Evolutionary conservation across 2,113 vertebrate genomes (phyloP).

Genomic region (Delphinapterus leucas): DNA sequence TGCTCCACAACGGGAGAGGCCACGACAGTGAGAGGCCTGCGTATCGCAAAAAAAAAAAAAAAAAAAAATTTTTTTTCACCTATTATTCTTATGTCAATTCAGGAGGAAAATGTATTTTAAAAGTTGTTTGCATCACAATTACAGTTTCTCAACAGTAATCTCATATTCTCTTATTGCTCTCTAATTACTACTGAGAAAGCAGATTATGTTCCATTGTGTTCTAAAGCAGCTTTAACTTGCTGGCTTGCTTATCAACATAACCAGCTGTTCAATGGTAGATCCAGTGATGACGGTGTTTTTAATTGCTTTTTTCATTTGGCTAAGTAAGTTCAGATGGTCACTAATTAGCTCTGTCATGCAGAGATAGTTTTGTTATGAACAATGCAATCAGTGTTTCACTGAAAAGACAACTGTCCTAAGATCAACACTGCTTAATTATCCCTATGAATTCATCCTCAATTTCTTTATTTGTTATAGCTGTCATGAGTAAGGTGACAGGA

Average conservation of each 20-base stretch:
- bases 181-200: slow-evolving; percentile 87
- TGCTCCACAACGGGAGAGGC: too few species aligned
- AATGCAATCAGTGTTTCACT: slow-evolving; percentile 87
- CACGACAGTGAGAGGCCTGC: too few species aligned
- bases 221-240: slow-evolving; percentile 87
- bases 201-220: slow-evolving; percentile 86
- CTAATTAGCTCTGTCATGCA: slow-evolving; percentile 93
- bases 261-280: slow-evolving; percentile 88
- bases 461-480: slow-evolving; percentile 81
- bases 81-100: slow-evolving; percentile 46
- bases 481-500: slow-evolving; percentile 80
- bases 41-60: too few species aligned
- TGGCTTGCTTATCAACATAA: slow-evolving; percentile 89
- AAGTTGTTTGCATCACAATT: slow-evolving; percentile 81
- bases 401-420: slow-evolving; percentile 83
- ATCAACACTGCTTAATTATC: slow-evolving; percentile 85
- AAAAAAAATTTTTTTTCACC: not conserved
- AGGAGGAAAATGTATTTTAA: slow-evolving; percentile 60
- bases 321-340: slow-evolving; percentile 94
- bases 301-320: slow-evolving; percentile 90
- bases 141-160: slow-evolving; percentile 78
- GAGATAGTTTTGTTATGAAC: slow-evolving; percentile 86
- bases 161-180: slow-evolving; percentile 80
- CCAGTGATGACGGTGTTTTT: slow-evolving; percentile 86
- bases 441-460: slow-evolving; percentile 77